Conservation (phyloP, 1,140 invertebrate genomes). For the Liolophura sinensis region DNA sequence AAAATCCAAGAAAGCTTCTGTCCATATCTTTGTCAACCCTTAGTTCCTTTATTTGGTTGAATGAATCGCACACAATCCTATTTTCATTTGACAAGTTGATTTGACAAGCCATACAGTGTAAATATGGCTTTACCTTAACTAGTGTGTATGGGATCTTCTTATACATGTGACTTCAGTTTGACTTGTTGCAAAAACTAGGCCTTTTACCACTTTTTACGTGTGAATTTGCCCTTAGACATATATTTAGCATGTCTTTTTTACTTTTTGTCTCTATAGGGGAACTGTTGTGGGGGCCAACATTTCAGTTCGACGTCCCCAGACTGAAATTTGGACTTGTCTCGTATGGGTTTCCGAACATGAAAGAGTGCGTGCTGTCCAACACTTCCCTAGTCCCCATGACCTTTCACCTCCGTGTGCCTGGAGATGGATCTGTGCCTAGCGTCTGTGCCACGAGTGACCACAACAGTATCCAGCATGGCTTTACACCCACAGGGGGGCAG, state of each 20-base stretch:
- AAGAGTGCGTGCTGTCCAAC: constrained; percentile 49
- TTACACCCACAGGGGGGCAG: constrained; percentile 9
- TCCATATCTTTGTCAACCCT: not conserved
- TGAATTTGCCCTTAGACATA: no score
- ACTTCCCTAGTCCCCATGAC: constrained; percentile 58
- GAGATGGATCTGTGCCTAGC: constrained; percentile 46
- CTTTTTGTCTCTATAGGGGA: constrained; percentile 42
- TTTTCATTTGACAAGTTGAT: no score
- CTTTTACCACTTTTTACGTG: no score
- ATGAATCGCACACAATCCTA: no score
- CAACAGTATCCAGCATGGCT: no score
- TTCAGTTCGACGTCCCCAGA: constrained; percentile 56
- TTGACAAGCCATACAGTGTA: not conserved
- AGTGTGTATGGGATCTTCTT: no score
- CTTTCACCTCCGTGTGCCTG: constrained; percentile 51
- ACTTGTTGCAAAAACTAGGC: no score
- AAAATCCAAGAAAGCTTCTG: not conserved
- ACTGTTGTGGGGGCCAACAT: constrained; percentile 58
- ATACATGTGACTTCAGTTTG: not conserved
- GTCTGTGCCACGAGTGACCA: constrained; percentile 39
- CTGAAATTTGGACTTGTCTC: constrained; percentile 58
- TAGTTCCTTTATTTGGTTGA: not conserved
- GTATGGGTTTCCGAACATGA: constrained; percentile 51
- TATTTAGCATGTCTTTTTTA: constrained; percentile 4
- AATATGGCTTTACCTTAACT: not conserved